Base-by-base conservation (phyloP, 2,888 invertebrate species). In the Drosophila algonquin region DNA sequence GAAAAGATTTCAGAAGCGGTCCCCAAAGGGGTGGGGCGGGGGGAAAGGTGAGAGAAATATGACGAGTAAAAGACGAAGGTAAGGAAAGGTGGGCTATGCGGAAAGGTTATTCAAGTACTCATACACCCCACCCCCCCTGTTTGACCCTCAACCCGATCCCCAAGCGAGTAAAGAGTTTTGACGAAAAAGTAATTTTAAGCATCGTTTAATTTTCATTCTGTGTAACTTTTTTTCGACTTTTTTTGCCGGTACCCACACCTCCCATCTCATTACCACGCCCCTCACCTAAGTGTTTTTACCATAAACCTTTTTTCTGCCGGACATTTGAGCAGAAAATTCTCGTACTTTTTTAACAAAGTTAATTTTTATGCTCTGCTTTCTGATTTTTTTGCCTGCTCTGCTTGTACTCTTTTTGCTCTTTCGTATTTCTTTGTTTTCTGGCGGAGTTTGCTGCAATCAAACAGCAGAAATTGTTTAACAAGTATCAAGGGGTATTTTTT, bases 121-220 rank as follows among this genome's bases (percentile, higher is more conserved):
- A 52, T 12, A 51, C n/a, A 44, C 21, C 21, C 46, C 44, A 58
- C 27, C 59, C 61, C 55, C 68, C 53, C 21, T 21, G 3, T 21
- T 50, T 16, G 53, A 21, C 52, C 35, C 32, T n/a, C 67, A 51
- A 48, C 24, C 21, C 35, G 24, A 40, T 32, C 51, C 53, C 56
- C 47, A 47, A 75, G 63, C 63, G 77, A 65, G 87, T 73, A 81
- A 87, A 81, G 83, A 87, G 88, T 89, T 40, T 83, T 87, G 89
- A 86, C 77, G 84, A 85, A 86, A 89, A 85, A 88, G 86, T 88
- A 89, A 85, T 89, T 85, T 85, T 85, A 86, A 88, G 89, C 89
- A 88, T 85, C 84, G 90, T 89, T 89, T 85, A 89, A 89, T 85
- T 89, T 83, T 89, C 83, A 87, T 83, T 83, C 81, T 81, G 82